Percentiles rank a stretch among this genome's conserved stretches.
phyloP scores from a whole-genome alignment of 2,888 invertebrate genomes.

The Oscheius sp. region DNA sequence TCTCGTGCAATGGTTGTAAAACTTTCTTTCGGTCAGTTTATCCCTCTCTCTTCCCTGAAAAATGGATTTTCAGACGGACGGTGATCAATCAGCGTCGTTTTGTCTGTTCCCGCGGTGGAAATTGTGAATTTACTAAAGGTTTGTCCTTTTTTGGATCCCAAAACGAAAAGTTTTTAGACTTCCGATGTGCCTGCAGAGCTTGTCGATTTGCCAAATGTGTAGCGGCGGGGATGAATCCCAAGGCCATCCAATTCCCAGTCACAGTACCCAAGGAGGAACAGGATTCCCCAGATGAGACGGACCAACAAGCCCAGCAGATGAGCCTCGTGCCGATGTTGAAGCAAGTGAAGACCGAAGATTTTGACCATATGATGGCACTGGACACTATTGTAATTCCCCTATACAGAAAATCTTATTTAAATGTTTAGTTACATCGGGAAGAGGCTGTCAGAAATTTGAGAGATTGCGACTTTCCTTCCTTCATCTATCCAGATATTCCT shows the following conservation, averaged over 20 bases:
- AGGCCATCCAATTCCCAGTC: constrained; percentile 19
- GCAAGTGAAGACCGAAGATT: neutral
- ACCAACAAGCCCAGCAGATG: neutral
- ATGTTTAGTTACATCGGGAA: constrained; percentile 45
- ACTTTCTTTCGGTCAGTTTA: too few relatives aligned
- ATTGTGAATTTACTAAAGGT: constrained; percentile 60
- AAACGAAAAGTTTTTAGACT: constrained; percentile 43
- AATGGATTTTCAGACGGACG: constrained; percentile 53
- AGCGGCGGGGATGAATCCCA: constrained; percentile 56
- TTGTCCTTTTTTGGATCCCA: neutral
- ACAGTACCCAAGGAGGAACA: neutral
- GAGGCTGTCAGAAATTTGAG: constrained; percentile 35
- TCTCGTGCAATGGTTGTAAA: constrained; percentile 64
- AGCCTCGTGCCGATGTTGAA: neutral
- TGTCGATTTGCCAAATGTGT: constrained; percentile 62
- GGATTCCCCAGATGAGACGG: neutral
- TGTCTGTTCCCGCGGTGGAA: constrained; percentile 55
- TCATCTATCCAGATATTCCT: neutral
- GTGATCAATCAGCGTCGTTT: constrained; percentile 54
- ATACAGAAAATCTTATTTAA: neutral
- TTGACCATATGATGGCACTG: constrained; percentile 9
- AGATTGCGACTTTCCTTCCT: neutral
- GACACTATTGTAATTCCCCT: neutral
- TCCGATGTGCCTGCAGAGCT: constrained; percentile 62
- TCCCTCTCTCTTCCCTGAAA: too few relatives aligned